Evolutionary conservation across 2,888 invertebrate species (phyloP).

Genomic region (Andrena hattorfiana): DNA sequence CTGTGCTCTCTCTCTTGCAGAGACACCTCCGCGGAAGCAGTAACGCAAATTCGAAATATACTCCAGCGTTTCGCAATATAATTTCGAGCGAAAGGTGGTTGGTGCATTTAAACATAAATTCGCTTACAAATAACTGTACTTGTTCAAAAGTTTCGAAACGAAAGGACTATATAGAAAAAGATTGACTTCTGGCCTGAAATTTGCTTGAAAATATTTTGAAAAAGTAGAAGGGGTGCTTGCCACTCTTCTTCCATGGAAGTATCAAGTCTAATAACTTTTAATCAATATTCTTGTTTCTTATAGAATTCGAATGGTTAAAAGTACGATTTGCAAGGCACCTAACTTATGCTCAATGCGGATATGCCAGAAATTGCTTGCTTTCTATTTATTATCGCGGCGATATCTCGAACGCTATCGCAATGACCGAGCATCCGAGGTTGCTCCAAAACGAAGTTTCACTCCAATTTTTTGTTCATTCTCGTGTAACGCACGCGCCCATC

Average conservation of each 20-base stretch:
- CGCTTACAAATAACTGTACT: no score
- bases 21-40: background rate
- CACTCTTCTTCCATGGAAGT: no score
- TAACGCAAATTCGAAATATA: background rate
- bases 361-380: background rate
- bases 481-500: slow-evolving; percentile 39
- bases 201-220: no score
- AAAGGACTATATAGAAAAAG: no score
- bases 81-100: background rate
- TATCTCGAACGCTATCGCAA: slow-evolving; percentile 6
- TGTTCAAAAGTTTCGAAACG: no score
- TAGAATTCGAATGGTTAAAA: background rate
- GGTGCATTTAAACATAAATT: no score
- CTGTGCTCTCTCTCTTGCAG: background rate
- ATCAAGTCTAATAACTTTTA: no score
- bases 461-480: slow-evolving; percentile 38
- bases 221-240: no score
- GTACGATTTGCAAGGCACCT: background rate
- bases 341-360: background rate
- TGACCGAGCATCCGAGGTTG: slow-evolving; percentile 5
- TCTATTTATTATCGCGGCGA: background rate
- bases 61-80: background rate
- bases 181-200: no score
- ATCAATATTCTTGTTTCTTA: no score
- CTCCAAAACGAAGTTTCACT: slow-evolving; percentile 23